Evolutionary conservation across 2,888 invertebrate genomes (phyloP).

Genomic region (Folsomia manolachei): DNA sequence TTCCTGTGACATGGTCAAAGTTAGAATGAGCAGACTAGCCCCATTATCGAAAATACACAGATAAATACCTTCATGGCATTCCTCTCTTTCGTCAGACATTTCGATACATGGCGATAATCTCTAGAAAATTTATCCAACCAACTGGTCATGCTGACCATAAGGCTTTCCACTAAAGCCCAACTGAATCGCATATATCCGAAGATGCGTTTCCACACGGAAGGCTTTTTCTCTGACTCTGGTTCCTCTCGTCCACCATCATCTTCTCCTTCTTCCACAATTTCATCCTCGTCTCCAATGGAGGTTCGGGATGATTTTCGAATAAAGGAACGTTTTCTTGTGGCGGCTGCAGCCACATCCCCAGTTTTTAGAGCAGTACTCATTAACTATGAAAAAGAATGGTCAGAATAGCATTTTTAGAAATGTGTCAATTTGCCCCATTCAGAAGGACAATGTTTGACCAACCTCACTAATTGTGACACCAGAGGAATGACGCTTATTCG

Average conservation of each 20-base stretch:
- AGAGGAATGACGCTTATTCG: constrained; percentile 40
- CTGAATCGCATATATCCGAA: constrained; percentile 61
- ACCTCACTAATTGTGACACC: constrained; percentile 57
- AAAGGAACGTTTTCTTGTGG: background rate
- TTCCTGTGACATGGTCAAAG: background rate
- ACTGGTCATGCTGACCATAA: constrained; percentile 76
- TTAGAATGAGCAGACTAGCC: background rate
- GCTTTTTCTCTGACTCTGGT: constrained; percentile 19
- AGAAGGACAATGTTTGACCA: constrained; percentile 47
- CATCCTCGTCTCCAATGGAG: constrained; percentile 13
- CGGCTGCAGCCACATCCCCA: constrained; percentile 20
- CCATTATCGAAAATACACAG: background rate
- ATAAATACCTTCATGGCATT: constrained; percentile 72
- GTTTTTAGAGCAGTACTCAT: constrained; percentile 41
- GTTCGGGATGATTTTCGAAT: background rate
- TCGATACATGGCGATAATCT: constrained; percentile 92
- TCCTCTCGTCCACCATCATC: constrained; percentile 16
- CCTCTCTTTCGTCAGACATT: constrained; percentile 83
- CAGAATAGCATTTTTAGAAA: constrained; percentile 12
- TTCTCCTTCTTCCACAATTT: constrained; percentile 24
- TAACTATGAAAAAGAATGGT: constrained; percentile 23
- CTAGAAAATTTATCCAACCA: constrained; percentile 82
- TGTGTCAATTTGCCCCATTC: background rate
- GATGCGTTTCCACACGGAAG: constrained; percentile 54
- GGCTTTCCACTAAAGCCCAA: constrained; percentile 71